These are phyloP conservation scores for Scalopus aquaticus DNA, from an alignment of 2,113 vertebrate species.

Conservation along the genomic window DNA sequence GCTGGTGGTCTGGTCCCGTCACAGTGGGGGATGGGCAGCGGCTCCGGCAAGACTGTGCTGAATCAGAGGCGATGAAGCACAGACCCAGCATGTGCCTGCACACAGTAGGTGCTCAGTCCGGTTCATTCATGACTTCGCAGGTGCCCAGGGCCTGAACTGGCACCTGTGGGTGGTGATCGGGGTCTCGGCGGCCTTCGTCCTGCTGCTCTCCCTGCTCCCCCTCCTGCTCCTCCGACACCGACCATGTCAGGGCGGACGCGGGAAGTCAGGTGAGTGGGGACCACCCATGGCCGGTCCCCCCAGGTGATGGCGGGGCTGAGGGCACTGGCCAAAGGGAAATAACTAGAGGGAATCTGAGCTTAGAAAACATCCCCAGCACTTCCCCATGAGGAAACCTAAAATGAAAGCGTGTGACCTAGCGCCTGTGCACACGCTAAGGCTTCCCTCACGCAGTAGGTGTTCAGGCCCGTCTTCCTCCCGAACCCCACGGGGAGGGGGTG, in stretches of 20 bases:
- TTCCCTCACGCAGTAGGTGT: no score
- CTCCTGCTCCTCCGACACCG: neutral
- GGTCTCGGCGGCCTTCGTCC: neutral
- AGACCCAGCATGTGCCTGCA: neutral
- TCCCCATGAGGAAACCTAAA: neutral
- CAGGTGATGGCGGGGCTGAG: rapidly evolving
- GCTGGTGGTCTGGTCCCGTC: neutral
- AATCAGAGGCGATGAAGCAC: no score
- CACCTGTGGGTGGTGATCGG: neutral
- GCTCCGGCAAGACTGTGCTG: no score
- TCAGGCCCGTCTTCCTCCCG: no score
- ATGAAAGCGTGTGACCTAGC: rapidly evolving
- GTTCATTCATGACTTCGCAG: rapidly evolving
- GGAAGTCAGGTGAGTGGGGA: neutral
- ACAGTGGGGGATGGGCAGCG: no score
- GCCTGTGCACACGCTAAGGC: rapidly evolving
- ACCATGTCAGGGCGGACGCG: rapidly evolving
- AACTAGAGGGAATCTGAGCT: rapidly evolving
- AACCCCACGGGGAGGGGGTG: no score
- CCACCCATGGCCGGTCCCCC: rapidly evolving
- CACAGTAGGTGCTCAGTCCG: neutral
- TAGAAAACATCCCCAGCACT: neutral
- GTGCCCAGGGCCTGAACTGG: neutral
- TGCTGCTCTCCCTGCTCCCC: neutral
- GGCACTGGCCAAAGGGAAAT: neutral